These are phyloP conservation scores for Arvicanthis niloticus DNA, from an alignment of 2,113 vertebrate species.

Conservation along the genomic window DNA sequence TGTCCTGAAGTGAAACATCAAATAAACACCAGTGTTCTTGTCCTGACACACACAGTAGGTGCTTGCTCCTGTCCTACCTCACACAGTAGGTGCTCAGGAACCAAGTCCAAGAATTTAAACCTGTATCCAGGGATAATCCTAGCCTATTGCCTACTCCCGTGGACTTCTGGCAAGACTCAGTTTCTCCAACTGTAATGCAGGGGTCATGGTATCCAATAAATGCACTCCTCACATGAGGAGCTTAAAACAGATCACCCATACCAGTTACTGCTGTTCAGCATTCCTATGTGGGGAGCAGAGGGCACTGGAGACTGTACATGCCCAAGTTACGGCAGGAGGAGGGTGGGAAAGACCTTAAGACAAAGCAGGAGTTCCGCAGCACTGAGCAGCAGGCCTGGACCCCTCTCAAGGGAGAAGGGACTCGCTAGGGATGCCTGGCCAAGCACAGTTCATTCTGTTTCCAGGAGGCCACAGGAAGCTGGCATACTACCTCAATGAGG, in stretches of 20 bases:
- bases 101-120: neutral
- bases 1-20: neutral
- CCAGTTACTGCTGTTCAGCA: neutral
- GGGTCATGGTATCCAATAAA: neutral
- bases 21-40: neutral
- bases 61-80: neutral
- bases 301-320: neutral
- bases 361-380: neutral
- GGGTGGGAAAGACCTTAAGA: neutral
- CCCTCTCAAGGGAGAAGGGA: neutral
- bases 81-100: neutral
- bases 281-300: neutral
- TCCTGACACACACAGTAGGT: neutral
- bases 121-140: neutral
- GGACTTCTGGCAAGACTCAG: neutral
- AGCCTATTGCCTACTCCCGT: neutral
- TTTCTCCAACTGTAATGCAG: neutral
- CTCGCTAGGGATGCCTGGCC: neutral
- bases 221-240: neutral
- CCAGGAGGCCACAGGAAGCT: constrained; percentile 33
- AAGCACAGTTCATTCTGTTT: neutral
- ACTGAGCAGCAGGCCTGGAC: neutral
- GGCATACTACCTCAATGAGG: neutral
- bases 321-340: neutral
- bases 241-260: neutral